phyloP scores from a whole-genome alignment of 92 coral and sea anemone species.

The Actinernus sp. region DNA sequence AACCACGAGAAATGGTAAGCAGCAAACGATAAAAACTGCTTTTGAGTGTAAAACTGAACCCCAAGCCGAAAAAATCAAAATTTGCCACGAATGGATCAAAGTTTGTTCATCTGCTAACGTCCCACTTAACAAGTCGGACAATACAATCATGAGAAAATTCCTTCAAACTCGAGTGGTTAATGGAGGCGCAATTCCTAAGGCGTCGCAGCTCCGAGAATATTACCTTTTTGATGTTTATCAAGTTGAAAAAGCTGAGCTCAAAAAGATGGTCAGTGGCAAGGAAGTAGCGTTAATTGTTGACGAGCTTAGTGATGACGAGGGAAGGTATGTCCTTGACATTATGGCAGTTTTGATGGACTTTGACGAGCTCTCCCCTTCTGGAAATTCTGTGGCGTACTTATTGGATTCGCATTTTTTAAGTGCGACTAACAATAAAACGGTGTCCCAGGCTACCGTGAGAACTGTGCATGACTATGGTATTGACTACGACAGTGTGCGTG shows the following conservation, averaged over 20 bases:
- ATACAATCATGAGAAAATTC: slow-evolving; percentile 28
- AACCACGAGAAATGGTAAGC: slow-evolving; percentile 16
- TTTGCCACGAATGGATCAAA: slow-evolving; percentile 68
- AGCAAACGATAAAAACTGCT: slow-evolving; percentile 43
- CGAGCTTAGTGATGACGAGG: slow-evolving; percentile 56
- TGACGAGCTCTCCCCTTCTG: slow-evolving; percentile 37
- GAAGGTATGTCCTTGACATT: slow-evolving; percentile 46
- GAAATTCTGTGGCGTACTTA: slow-evolving; percentile 37
- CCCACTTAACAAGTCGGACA: slow-evolving; percentile 65
- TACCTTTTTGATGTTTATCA: slow-evolving; percentile 51
- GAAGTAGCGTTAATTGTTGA: slow-evolving; percentile 46
- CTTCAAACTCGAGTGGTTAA: slow-evolving; percentile 39
- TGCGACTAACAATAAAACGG: slow-evolving; percentile 54
- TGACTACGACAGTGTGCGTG: slow-evolving; percentile 50
- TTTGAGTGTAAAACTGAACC: slow-evolving; percentile 21
- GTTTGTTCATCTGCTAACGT: slow-evolving; percentile 60
- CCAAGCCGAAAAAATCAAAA: slow-evolving; percentile 36
- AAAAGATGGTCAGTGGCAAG: slow-evolving; percentile 18
- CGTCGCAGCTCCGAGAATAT: slow-evolving; percentile 57
- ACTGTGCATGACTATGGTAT: slow-evolving; percentile 54
- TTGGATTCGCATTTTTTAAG: slow-evolving; percentile 31
- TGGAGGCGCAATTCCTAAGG: slow-evolving; percentile 60
- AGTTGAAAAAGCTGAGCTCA: slow-evolving; percentile 32
- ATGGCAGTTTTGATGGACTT: slow-evolving; percentile 49
- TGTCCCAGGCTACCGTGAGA: slow-evolving; percentile 35